Evolutionary conservation across 2,797 vertebrate species (phyloP), one percentile per base, ranked within the genome.

Genomic region (Xiphorhynchus erythropygius): DNA sequence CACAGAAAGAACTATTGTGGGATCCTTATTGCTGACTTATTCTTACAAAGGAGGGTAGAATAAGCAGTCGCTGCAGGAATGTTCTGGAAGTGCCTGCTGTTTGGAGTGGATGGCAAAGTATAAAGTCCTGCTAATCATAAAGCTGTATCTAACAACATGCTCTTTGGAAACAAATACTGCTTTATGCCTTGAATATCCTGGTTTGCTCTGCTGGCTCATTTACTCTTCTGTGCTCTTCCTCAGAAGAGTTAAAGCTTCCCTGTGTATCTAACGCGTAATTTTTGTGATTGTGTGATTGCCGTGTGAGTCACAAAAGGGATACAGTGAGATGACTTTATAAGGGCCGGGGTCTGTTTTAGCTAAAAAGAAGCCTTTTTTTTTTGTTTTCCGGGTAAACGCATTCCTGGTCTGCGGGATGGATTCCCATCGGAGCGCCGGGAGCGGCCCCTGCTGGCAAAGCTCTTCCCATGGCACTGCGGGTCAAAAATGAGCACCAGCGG

Each of bases 401-500:
- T 39, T 25, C 32, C 6, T 39, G 33, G 60, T 50, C 30, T 33
- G 73, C 57, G 35, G 60, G 27, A 0, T 37, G 17, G 13, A 30
- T 41, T 65, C 37, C 37, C 7, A 1, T 23, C 47, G 13, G 25
- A n/a, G 25, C 63, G 21, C 33, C 63, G 0, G 0, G 11, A 32
- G 75, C 15, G 25, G 13, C 56, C 56, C 41, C 71, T 76, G 30
- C 76, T 46, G 83, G 67, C n/a, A 39, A 39, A 33, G 18, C 18
- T 60, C 11, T n/a, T 2, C n/a, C 0, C 0, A 5, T 21, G 32
- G 23, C 46, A 18, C 13, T 16, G 25, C 19, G 16, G 4, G 8
- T 11, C n/a, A 35, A 65, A 73, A 23, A 24, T 7, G 23, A 55
- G 28, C 32, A 6, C 39, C 44, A 23, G 32, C 25, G 24, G 30